Conservation (phyloP, 2,113 vertebrate genomes). For the Physeter macrocephalus region DNA sequence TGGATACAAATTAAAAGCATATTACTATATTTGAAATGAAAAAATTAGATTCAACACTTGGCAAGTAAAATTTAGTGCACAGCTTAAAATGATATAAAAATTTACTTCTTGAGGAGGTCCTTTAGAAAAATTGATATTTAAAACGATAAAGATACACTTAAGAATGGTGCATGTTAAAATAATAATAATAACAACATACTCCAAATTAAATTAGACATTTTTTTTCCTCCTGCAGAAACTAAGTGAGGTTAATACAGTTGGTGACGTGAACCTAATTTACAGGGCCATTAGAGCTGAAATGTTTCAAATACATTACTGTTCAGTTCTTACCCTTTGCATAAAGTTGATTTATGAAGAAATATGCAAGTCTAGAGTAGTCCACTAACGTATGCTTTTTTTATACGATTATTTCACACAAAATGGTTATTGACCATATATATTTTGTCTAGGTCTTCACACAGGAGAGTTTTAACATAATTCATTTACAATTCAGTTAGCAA, state of each 20-base stretch:
- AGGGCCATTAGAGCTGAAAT: slow-evolving; percentile 32
- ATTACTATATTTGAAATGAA: background rate
- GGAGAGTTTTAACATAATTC: slow-evolving; percentile 47
- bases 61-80: background rate
- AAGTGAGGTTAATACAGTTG: background rate
- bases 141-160: background rate
- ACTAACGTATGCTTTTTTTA: slow-evolving; percentile 2
- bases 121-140: background rate
- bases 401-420: slow-evolving; percentile 32
- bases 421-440: slow-evolving; percentile 21
- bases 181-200: background rate
- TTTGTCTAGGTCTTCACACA: background rate
- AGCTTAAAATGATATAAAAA: background rate
- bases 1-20: background rate
- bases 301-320: background rate
- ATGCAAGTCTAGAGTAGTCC: background rate
- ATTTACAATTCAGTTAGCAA: slow-evolving; percentile 45
- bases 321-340: slow-evolving; percentile 41
- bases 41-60: background rate
- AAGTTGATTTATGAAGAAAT: slow-evolving; percentile 63
- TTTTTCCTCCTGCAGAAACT: background rate
- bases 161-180: slow-evolving; percentile 12
- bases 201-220: slow-evolving; percentile 17
- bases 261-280: slow-evolving; percentile 19
- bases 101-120: background rate